Conservation (phyloP, 2,797 vertebrate genomes). For the Antennarius maculatus region DNA sequence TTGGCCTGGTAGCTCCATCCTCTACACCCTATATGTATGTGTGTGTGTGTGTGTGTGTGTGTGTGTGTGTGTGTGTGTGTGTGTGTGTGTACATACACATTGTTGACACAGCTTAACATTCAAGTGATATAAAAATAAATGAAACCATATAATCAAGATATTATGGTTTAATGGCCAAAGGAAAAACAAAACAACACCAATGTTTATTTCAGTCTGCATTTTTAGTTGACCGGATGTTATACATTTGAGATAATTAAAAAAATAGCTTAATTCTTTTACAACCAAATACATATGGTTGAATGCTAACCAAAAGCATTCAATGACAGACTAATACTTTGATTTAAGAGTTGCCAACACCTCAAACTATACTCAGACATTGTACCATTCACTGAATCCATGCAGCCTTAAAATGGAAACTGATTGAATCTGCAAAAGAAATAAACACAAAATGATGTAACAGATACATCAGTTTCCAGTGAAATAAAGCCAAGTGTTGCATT, state of each 20-base stretch:
- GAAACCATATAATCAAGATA: constrained; percentile 6
- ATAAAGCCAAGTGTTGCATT: constrained; percentile 23
- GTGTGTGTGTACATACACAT: too few relatives aligned
- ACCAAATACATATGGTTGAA: constrained; percentile 79
- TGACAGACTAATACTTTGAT: constrained; percentile 70
- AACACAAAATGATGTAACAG: constrained; percentile 65
- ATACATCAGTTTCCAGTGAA: constrained; percentile 65
- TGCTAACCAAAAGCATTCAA: constrained; percentile 69
- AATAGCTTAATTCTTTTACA: constrained; percentile 82
- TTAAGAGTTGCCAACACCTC: constrained; percentile 52
- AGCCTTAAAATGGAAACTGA: constrained; percentile 54
- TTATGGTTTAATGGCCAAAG: constrained; percentile 49
- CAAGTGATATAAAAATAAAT: constrained; percentile 16
- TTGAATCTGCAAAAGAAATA: constrained; percentile 74
- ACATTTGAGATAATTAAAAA: constrained; percentile 80
- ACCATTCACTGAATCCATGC: constrained; percentile 30
- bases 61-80: too few relatives aligned
- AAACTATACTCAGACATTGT: constrained; percentile 56
- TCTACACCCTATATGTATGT: too few relatives aligned
- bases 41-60: too few relatives aligned
- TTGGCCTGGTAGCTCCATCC: too few relatives aligned
- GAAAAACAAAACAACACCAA: constrained; percentile 35
- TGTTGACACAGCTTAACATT: not conserved
- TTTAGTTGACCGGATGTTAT: constrained; percentile 71
- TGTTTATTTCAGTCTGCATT: constrained; percentile 73